phyloP scores from a whole-genome alignment of 1,140 invertebrate species.

The Odontomachus brunneus region DNA sequence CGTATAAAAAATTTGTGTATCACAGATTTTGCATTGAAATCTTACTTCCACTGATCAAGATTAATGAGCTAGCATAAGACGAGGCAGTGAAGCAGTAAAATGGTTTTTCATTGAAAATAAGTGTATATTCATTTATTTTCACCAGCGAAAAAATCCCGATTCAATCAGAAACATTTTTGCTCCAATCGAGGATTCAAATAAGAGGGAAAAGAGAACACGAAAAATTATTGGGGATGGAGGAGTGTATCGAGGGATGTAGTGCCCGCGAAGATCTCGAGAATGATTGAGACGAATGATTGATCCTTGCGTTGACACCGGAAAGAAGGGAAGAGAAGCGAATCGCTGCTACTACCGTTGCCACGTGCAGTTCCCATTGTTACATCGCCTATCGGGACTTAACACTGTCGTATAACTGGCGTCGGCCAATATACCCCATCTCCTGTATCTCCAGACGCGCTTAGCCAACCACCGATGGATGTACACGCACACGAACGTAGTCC shows the following conservation, averaged over 20 bases:
- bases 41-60: no score
- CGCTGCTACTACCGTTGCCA: constrained; percentile 16
- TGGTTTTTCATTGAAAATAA: no score
- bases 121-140: no score
- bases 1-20: no score
- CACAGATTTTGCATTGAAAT: no score
- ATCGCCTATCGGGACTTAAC: constrained; percentile 39
- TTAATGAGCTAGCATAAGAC: no score
- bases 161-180: no score
- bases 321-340: background rate
- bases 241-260: background rate
- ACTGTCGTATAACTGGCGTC: constrained; percentile 41
- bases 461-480: constrained; percentile 57
- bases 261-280: constrained; percentile 16
- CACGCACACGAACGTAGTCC: constrained; percentile 20
- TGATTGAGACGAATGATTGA: constrained; percentile 42
- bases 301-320: constrained; percentile 65
- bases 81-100: no score
- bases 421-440: constrained; percentile 48
- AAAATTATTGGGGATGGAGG: background rate
- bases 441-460: constrained; percentile 65
- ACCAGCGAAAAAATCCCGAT: no score
- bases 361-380: constrained; percentile 62
- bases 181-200: constrained; percentile 20
- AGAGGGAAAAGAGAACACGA: background rate